Evolutionary conservation across 2,113 vertebrate species (phyloP).

Genomic region (Cyphomyrus discorhynchus): DNA sequence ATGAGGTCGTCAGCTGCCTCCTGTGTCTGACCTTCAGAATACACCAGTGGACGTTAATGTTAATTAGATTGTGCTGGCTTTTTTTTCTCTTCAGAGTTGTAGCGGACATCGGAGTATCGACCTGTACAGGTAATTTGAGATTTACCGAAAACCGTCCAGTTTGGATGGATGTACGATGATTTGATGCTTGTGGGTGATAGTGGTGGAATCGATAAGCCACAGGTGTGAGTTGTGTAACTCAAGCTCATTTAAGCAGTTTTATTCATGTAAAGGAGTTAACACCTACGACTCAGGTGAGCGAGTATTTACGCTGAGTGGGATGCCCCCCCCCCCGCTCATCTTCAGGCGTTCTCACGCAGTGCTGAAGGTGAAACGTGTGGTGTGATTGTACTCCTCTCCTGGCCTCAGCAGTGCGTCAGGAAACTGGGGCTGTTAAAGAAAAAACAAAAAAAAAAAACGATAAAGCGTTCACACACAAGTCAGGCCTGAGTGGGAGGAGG

Average conservation of each 20-base stretch:
- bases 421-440: conserved; percentile 66
- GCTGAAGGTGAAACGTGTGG: conserved; percentile 70
- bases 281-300: neutral
- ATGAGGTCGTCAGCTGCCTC: neutral
- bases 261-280: neutral
- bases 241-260: neutral
- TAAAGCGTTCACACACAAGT: neutral
- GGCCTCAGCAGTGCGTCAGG: conserved; percentile 69
- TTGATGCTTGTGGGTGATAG: neutral
- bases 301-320: neutral
- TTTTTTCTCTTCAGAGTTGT: neutral
- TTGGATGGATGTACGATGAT: neutral
- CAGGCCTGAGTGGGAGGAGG: neutral
- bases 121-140: neutral
- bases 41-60: neutral
- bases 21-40: neutral
- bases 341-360: conserved; percentile 38
- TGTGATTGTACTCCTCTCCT: conserved; percentile 71
- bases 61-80: neutral
- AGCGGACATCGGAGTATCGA: neutral
- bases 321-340: neutral
- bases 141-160: neutral
- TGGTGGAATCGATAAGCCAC: neutral
- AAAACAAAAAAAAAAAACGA: neutral
- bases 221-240: neutral